Evolutionary conservation across 2,797 vertebrate genomes (phyloP), one percentile per base, ranked within the genome.

Genomic region (Myiotriccus ornatus): DNA sequence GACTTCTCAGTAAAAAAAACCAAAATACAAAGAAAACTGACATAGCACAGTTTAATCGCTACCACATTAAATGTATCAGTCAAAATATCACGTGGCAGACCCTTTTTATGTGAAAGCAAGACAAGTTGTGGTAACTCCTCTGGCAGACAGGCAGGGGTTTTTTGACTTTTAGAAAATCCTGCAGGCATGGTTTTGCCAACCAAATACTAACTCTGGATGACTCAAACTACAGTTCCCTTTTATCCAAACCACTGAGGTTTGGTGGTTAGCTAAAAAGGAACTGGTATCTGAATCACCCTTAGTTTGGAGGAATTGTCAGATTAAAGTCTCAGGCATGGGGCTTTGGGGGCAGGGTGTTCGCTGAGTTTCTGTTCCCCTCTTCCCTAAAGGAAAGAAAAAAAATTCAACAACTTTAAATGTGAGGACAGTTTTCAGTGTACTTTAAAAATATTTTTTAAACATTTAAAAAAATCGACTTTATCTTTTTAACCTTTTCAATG

Each of bases 201-300:
- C 77, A 86, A 92, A 93, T n/a, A 37, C 59, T 92, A 76, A 67
- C 83, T 46, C 82, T 44, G 74, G 80, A 73, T 96, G 95, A 97
- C 74, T 97, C 95, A 96, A 77, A 77, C 28, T 59, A 59, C 0
- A 2, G 91, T 96, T 97, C 94, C 93, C 74, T 96, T 97, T 96
- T 94, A 94, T 97, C 87, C 91, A 92, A 76, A 67, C 94, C 87
- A 41, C 91, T 94, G 62, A 82, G 96, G 49, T 94, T 81, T 90
- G 70, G 88, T 96, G 95, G 94, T 93, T 91, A 89, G 94, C 91
- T 67, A 77, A 91, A 77, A 73, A 88, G 95, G 83, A 96, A 93
- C 85, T 94, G 60, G 74, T 79, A 76, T 94, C 80, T 96, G 95
- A 96, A 96, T 95, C 95, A 94, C 59, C 70, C 70, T 64, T 53